Conservation (phyloP, 2,797 vertebrate genomes). For the Allobates femoralis region DNA sequence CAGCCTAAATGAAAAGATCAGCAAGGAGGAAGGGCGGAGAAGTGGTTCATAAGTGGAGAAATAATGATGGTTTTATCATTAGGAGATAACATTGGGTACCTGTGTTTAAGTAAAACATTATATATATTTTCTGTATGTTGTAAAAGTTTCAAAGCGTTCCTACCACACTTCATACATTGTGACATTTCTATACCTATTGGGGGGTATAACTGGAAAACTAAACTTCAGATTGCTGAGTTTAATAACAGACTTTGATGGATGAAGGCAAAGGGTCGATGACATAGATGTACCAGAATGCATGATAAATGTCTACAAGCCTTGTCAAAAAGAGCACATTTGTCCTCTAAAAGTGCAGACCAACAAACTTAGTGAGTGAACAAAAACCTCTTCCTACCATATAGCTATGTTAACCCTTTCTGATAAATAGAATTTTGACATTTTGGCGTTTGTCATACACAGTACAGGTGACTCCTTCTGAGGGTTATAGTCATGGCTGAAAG, state of each 20-base stretch:
- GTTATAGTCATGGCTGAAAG: too few species aligned
- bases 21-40: too few species aligned
- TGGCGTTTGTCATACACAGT: too few species aligned
- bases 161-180: neutral
- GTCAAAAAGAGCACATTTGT: conserved; percentile 27
- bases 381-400: neutral
- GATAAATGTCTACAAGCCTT: conserved; percentile 34
- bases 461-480: too few species aligned
- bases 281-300: conserved; percentile 38
- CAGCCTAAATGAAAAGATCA: too few species aligned
- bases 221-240: conserved; percentile 20
- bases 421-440: too few species aligned
- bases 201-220: neutral
- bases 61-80: too few species aligned
- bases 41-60: too few species aligned
- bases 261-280: conserved; percentile 30
- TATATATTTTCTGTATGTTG: neutral
- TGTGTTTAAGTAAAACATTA: too few species aligned
- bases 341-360: conserved; percentile 12
- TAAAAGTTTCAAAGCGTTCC: neutral
- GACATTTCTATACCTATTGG: neutral
- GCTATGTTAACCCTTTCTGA: neutral
- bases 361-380: neutral
- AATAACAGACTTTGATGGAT: conserved; percentile 50
- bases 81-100: too few species aligned